phyloP scores from a whole-genome alignment of 2,113 vertebrate species.

The Lontra canadensis region DNA sequence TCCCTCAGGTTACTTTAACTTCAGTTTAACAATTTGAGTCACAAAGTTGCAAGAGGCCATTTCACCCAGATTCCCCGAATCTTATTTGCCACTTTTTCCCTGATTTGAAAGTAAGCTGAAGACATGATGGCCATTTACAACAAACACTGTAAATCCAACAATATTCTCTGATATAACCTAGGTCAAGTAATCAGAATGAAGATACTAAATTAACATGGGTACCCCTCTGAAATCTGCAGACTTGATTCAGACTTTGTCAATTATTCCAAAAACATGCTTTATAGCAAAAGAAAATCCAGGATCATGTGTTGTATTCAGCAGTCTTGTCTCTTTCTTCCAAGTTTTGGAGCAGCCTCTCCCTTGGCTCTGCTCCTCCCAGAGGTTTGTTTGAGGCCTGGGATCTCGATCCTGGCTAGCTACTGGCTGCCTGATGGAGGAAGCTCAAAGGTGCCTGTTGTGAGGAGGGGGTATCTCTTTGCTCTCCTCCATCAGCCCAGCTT shows the following conservation, averaged over 20 bases:
- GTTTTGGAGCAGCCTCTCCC: not conserved
- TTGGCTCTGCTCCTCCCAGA: not conserved
- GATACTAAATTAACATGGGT: not conserved
- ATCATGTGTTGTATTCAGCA: not conserved
- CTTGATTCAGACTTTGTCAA: not conserved
- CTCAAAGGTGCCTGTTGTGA: not conserved
- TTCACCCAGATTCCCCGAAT: not conserved
- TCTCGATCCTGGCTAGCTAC: not conserved
- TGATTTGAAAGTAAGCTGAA: not conserved
- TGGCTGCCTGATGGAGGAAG: not conserved
- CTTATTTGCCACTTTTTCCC: not conserved
- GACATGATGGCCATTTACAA: not conserved
- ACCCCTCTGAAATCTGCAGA: not conserved
- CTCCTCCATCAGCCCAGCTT: not conserved
- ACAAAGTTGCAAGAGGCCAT: not conserved
- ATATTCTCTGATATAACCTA: not conserved
- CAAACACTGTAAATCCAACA: not conserved
- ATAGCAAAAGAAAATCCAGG: not conserved
- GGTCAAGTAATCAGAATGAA: not conserved
- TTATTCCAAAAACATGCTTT: not conserved
- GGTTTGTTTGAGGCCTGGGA: not conserved
- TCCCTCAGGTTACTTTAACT: not conserved
- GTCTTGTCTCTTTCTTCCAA: not conserved
- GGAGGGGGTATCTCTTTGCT: not conserved
- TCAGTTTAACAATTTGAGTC: constrained; percentile 6